phyloP scores from a whole-genome alignment of 2,113 vertebrate genomes.

The Cyanoramphus novaezelandiae region DNA sequence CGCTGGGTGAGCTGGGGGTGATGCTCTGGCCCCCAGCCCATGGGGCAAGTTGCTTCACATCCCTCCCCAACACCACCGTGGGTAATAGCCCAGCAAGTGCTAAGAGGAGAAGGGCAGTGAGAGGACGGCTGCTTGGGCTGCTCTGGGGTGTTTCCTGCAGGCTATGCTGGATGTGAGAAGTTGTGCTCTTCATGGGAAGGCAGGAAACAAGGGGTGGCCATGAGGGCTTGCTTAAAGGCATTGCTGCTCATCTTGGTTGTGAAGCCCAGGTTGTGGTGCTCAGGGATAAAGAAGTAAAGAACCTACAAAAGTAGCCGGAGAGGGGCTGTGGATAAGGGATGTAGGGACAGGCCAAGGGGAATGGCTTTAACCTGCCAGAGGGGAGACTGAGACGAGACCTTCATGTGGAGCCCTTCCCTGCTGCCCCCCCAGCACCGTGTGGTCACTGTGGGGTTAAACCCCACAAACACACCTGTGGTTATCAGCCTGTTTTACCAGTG shows the following conservation, averaged over 20 bases:
- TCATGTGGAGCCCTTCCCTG: fast-evolving
- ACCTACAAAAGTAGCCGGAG: background rate
- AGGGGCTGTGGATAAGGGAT: background rate
- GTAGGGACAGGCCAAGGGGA: background rate
- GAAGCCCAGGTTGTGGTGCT: background rate
- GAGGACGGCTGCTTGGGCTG: background rate
- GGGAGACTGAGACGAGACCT: background rate
- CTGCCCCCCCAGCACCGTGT: background rate
- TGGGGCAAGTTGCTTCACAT: background rate
- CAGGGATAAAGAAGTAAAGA: background rate
- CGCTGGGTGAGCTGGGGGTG: background rate
- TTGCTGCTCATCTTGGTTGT: background rate
- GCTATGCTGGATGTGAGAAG: background rate
- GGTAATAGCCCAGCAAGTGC: background rate
- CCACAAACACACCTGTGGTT: background rate
- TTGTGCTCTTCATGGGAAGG: background rate
- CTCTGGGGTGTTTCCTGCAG: background rate
- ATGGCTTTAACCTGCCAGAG: background rate
- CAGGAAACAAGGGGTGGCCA: background rate
- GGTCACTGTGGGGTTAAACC: background rate
- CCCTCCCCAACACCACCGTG: background rate
- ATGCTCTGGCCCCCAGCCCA: background rate
- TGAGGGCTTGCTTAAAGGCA: background rate
- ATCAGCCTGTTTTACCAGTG: background rate
- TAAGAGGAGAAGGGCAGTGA: background rate